Evolutionary conservation across 2,113 vertebrate genomes (phyloP).

Genomic region (Dromas ardeola): DNA sequence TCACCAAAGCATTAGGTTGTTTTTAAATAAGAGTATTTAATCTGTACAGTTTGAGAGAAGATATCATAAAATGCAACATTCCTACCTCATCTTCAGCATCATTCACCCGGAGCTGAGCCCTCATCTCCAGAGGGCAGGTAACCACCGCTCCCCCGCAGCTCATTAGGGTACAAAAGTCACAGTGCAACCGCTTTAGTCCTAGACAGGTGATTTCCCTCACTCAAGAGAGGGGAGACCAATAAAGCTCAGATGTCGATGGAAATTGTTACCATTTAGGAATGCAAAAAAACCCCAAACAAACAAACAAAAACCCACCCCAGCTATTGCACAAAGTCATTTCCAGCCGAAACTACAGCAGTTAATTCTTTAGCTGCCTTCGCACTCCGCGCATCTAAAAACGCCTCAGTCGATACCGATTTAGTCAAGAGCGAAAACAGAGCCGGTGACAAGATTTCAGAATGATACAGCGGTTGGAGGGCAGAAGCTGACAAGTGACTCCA

Average conservation of each 20-base stretch:
- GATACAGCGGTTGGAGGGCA: not conserved
- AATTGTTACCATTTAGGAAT: not conserved
- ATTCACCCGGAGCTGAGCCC: constrained; percentile 18
- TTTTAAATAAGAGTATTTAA: constrained; percentile 63
- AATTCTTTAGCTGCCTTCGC: not conserved
- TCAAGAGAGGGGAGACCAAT: not conserved
- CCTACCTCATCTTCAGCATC: constrained; percentile 39
- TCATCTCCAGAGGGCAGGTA: not conserved
- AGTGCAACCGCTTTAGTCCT: constrained; percentile 34
- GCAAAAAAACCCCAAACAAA: not conserved
- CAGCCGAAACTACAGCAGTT: constrained; percentile 5
- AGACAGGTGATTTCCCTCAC: not conserved
- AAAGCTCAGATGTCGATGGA: not conserved
- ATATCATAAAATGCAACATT: constrained; percentile 26
- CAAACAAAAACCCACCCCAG: not conserved
- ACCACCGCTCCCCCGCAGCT: not conserved
- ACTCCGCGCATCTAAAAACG: not conserved
- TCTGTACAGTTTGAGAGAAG: constrained; percentile 44
- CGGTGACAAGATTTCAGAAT: not conserved
- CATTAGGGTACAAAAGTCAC: constrained; percentile 16
- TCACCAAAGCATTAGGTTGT: not conserved
- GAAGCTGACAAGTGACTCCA: constrained; percentile 13
- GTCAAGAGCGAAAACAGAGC: not conserved
- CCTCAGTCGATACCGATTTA: not conserved
- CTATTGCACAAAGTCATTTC: not conserved